Base-by-base conservation (phyloP, 2,888 invertebrate genomes). In the Sarcophaga subvicina region DNA sequence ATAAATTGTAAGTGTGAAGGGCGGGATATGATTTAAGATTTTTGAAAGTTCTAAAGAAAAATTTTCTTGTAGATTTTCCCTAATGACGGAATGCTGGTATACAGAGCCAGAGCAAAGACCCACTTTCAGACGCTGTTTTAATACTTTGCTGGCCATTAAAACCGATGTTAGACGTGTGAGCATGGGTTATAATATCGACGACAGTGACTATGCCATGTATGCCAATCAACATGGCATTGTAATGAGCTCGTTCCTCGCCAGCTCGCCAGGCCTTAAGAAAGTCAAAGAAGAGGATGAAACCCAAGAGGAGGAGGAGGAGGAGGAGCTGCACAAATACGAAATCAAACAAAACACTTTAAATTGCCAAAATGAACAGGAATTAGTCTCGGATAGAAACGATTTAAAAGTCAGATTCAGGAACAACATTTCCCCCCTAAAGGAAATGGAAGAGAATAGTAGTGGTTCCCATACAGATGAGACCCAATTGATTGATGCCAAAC, bases 41-140 rank as follows among this genome's bases (percentile, higher is more conserved):
- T 37, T 37, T 10, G 37, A 37, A 27, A 37, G 37, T 0, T 37
- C 8, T 37, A 37, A 37, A 8, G 37, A 37, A 10, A 37, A 37
- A 37, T 37, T 37, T 37, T 37, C 37, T 37, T 93, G 37, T 91
- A 98, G 98, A 86, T 97, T 98, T 93, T 95, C 96, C 89, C 93
- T 99, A 79, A 98, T 99, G 95, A 94, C 96, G 87, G 95, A 96
- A 90, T 99, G 99, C 92, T 99, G 99, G 99, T 96, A 96, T 90
- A 97, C 96, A 91, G 95, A 95, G 69, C 96, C 97, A 0, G 97
- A 97, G 87, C 95, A 96, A 88, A 95, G 99, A 82, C 99, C 99
- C 2, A 97, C 97, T 72, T 99, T 99, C 93, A 96, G 96, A 88
- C 95, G 96, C 89, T 98, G 98, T 91, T 94, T 97, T 66, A 96